Conservation (phyloP, 2,797 vertebrate genomes). For the Orientallactaga sibirica region DNA sequence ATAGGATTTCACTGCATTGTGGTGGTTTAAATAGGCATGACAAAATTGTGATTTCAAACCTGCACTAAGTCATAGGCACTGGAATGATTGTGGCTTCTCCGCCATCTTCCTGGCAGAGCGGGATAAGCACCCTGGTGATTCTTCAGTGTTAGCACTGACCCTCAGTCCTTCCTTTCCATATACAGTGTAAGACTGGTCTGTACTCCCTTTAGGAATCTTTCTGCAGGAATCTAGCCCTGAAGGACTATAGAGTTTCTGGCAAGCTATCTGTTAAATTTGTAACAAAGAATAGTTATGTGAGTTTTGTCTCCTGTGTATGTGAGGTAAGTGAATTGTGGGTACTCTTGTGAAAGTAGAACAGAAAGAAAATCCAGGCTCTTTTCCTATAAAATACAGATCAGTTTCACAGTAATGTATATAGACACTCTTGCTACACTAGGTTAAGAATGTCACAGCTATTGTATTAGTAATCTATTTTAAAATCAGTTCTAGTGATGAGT, state of each 20-base stretch:
- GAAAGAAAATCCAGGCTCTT: slow-evolving; percentile 9
- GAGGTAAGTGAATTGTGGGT: slow-evolving; percentile 33
- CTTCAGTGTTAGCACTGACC: slow-evolving; percentile 16
- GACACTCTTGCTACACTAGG: not conserved
- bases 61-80: slow-evolving; percentile 51
- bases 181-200: not conserved
- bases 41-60: slow-evolving; percentile 66
- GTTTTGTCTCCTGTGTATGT: slow-evolving; percentile 29
- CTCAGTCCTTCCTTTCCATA: slow-evolving; percentile 14
- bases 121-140: slow-evolving; percentile 1
- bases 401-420: not conserved
- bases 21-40: slow-evolving; percentile 65
- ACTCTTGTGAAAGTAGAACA: not conserved
- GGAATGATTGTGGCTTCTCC: slow-evolving; percentile 13
- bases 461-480: not conserved
- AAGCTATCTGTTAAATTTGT: not conserved
- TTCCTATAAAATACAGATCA: slow-evolving; percentile 23
- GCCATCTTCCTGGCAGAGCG: slow-evolving; percentile 39
- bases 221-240: not conserved
- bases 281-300: slow-evolving; percentile 30
- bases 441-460: slow-evolving; percentile 17
- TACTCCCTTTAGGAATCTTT: not conserved
- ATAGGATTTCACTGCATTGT: slow-evolving; percentile 67
- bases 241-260: not conserved
- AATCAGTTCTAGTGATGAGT: not conserved